Evolutionary conservation across 1,140 invertebrate genomes (phyloP), one percentile per base, ranked within the genome.

Genomic region (Trichonephila clavata): DNA sequence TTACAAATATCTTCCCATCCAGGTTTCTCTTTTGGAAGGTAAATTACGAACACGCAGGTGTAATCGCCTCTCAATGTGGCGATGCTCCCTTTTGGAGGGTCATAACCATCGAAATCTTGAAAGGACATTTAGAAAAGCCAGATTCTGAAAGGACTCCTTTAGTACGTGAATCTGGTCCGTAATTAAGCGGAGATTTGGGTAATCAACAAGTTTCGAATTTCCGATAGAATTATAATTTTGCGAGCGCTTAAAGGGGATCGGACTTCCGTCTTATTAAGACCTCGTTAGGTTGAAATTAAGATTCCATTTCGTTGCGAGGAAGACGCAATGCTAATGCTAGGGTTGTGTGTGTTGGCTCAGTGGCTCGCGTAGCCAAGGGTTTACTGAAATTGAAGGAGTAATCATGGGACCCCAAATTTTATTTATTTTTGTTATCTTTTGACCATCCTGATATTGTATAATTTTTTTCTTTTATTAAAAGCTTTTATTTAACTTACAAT

Each of bases 161-260:
- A 87, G 88, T 93, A 87, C 88, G 32, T 63, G 65, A 93, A 93
- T 93, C 84, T 80, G 39, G 43, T 77, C n/a, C 39, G 57, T 27
- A 93, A 93, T 93, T 93, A 93, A 88, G 86, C 27, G 92, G 57
- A 59, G 83, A 87, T 87, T 87, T 63, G 24, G 10, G 60, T 65
- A 77, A 87, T 88, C 92, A 93, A 93, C 92, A 93, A 93, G 92
- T 93, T 93, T 93, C 92, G 61, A 65, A 93, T 93, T 87, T 87
- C 92, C 86, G 92, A 93, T 93, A 87, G 88, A 88, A 93, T 93
- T 86, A 93, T 88, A 88, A 93, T 93, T 87, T 80, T 39, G 83
- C 63, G 57, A 91, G 14, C 59, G 80, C 59, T 61, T 68, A 14
- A 68, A n/a, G 65, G 65, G 77, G 39, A 50, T 32, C n/a, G 90